A percentile compares a stretch with the other conserved stretches of the same genome.
phyloP scores from a whole-genome alignment of 2,797 vertebrate species.

The Aldrovandia affinis region DNA sequence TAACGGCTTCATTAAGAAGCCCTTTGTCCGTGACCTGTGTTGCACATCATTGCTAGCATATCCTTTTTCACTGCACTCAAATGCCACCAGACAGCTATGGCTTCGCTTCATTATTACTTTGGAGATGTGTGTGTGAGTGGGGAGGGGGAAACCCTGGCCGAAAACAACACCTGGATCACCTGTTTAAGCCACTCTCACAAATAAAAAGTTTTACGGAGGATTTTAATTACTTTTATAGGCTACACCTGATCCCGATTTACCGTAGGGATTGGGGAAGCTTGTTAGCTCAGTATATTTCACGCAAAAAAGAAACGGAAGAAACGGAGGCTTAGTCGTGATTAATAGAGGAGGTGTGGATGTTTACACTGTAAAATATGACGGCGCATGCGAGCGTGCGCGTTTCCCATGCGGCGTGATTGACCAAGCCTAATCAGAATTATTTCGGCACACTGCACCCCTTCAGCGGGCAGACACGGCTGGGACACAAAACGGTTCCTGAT shows the following conservation, averaged over 20 bases:
- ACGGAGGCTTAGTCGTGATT: slow-evolving; percentile 58
- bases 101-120: neutral
- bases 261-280: neutral
- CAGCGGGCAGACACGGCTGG: slow-evolving; percentile 59
- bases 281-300: neutral
- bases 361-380: slow-evolving; percentile 62
- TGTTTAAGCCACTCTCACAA: neutral
- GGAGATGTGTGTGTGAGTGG: neutral
- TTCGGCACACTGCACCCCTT: slow-evolving; percentile 81
- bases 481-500: slow-evolving; percentile 69
- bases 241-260: neutral
- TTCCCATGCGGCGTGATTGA: slow-evolving; percentile 71
- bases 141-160: neutral
- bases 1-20: slow-evolving; percentile 30
- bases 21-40: slow-evolving; percentile 38
- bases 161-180: neutral
- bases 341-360: slow-evolving; percentile 63
- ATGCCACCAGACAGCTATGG: slow-evolving; percentile 41
- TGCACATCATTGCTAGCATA: slow-evolving; percentile 35
- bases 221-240: neutral
- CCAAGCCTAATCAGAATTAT: slow-evolving; percentile 76
- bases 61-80: slow-evolving; percentile 47
- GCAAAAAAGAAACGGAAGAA: neutral
- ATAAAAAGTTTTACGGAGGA: neutral
- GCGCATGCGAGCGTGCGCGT: slow-evolving; percentile 40